These are phyloP conservation scores for Loxodonta africana DNA, from an alignment of 2,113 vertebrate genomes.

Conservation along the genomic window DNA sequence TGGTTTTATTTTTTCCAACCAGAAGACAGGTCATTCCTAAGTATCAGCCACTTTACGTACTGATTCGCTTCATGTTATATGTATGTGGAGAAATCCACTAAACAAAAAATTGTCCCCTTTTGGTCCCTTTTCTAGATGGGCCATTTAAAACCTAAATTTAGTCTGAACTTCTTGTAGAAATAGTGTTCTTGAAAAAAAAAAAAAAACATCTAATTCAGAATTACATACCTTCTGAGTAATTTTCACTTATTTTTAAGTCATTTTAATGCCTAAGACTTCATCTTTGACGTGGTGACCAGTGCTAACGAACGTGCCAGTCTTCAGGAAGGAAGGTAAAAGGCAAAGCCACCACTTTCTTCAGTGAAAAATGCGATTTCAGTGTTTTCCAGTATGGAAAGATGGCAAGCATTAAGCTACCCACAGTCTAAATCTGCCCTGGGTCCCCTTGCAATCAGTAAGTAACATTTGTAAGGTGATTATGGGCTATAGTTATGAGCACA, in stretches of 20 bases:
- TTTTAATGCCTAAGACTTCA: neutral
- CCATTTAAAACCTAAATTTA: slow-evolving; percentile 24
- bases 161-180: neutral
- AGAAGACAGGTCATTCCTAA: neutral
- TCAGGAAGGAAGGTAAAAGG: neutral
- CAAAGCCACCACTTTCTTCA: neutral
- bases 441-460: neutral
- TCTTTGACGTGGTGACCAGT: neutral
- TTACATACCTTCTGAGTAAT: neutral
- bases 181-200: slow-evolving; percentile 32
- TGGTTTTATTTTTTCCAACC: neutral
- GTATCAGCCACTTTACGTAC: neutral
- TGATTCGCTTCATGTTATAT: slow-evolving; percentile 17
- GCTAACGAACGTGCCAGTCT: neutral
- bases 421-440: neutral
- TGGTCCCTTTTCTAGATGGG: neutral
- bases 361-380: slow-evolving; percentile 14
- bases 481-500: neutral
- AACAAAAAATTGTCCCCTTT: neutral
- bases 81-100: slow-evolving; percentile 4
- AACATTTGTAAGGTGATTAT: slow-evolving; percentile 18
- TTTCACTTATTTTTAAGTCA: slow-evolving; percentile 26
- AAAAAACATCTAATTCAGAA: slow-evolving; percentile 25
- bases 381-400: neutral
- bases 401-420: neutral